Evolutionary conservation across 2,888 invertebrate genomes (phyloP).

Genomic region (Acrocera orbiculus): DNA sequence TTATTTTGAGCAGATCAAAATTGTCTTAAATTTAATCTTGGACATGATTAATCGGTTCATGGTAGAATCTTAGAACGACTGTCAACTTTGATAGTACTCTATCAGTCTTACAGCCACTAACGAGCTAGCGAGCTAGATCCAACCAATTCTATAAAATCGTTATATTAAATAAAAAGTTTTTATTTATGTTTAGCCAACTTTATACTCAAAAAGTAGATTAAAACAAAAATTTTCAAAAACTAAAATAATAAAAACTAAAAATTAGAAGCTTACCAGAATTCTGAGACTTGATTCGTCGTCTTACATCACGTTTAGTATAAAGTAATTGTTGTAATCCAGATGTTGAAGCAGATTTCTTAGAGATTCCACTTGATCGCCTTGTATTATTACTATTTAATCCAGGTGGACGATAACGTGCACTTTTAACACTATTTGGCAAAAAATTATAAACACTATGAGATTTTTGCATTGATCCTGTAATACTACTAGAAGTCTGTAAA

Average conservation of each 20-base stretch:
- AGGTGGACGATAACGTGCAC: slow-evolving; percentile 72
- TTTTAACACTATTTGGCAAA: slow-evolving; percentile 52
- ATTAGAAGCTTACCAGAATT: slow-evolving; percentile 38
- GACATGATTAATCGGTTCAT: too few species aligned
- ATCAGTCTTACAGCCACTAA: too few species aligned
- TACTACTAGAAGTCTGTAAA: slow-evolving; percentile 39
- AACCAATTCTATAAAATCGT: too few species aligned
- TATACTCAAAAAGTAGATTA: slow-evolving; percentile 1
- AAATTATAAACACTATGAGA: slow-evolving; percentile 45
- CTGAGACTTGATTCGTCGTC: slow-evolving; percentile 33
- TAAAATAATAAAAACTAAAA: slow-evolving; percentile 4
- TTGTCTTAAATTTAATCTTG: too few species aligned
- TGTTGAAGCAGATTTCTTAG: slow-evolving; percentile 57
- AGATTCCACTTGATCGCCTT: slow-evolving; percentile 36
- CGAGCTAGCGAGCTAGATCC: too few species aligned
- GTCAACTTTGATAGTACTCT: too few species aligned
- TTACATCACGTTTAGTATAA: slow-evolving; percentile 40
- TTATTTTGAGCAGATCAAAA: too few species aligned
- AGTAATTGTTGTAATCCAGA: slow-evolving; percentile 51
- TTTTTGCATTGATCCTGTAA: slow-evolving; percentile 35
- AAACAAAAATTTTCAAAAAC: slow-evolving; percentile 5
- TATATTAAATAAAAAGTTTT: too few species aligned
- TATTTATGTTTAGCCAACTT: too few species aligned
- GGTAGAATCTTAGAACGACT: too few species aligned
- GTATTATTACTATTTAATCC: slow-evolving; percentile 37